Conservation (phyloP, 2,113 vertebrate genomes). For the Trematomus loennbergii region DNA sequence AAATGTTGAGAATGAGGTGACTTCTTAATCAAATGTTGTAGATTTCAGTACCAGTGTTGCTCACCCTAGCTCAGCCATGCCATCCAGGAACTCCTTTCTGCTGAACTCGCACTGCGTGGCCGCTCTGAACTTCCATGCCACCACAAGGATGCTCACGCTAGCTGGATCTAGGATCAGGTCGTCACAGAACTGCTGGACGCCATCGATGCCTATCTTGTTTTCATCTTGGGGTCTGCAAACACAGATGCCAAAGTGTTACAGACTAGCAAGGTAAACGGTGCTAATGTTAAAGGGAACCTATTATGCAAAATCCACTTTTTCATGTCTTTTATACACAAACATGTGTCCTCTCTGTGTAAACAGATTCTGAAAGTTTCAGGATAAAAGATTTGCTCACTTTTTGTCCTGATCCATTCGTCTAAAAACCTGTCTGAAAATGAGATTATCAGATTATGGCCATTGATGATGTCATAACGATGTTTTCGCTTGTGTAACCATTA, state of each 20-base stretch:
- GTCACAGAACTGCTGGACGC: constrained; percentile 97
- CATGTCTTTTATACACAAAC: too few species aligned
- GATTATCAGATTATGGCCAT: too few species aligned
- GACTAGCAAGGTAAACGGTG: background rate
- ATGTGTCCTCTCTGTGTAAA: too few species aligned
- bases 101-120: constrained; percentile 98
- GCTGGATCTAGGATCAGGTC: constrained; percentile 93
- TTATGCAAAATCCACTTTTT: too few species aligned
- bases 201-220: constrained; percentile 96
- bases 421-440: too few species aligned
- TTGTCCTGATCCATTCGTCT: too few species aligned
- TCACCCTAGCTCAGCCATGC: constrained; percentile 95
- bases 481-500: too few species aligned
- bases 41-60: constrained; percentile 50
- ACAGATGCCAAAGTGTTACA: background rate
- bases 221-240: constrained; percentile 93
- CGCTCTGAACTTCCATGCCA: constrained; percentile 96
- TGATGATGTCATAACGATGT: too few species aligned
- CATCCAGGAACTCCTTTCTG: constrained; percentile 95
- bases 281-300: too few species aligned
- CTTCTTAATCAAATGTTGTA: background rate
- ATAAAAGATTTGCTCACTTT: too few species aligned
- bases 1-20: background rate
- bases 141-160: constrained; percentile 93
- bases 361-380: too few species aligned